Base-by-base conservation (phyloP, 2,797 vertebrate species). In the Pachyuromys duprasi region DNA sequence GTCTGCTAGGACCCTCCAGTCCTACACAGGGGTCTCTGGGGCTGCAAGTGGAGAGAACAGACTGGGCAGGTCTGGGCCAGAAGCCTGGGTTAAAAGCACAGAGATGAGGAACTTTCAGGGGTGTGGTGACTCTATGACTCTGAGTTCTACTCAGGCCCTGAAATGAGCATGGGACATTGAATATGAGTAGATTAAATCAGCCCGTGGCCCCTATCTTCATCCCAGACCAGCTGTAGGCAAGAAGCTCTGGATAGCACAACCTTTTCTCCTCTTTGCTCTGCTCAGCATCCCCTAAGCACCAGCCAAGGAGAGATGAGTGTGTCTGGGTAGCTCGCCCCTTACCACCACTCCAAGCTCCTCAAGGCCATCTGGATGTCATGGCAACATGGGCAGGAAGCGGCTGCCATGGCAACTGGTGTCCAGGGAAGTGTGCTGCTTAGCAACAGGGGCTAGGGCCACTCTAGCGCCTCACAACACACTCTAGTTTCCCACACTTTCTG, bases 341-440 rank as follows among this genome's bases (percentile, higher is more conserved):
- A n/a, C 36, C 90, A n/a, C 28, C 49, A 78, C 31, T 63, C 55
- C 78, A 55, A 72, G 15, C 60, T 96, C 76, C 87, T 62, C 13
- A 84, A 96, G 94, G 94, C 84, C 91, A 84, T 36, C 62, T 69
- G 53, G 84, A 91, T 8, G 42, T 95, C 92, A 67, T 94, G 89
- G 96, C 91, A 97, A 96, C 95, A 76, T 20, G 33, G 83, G 83
- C 94, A 97, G 83, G 88, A 96, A 96, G 93, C 49, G 0, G 94
- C 75, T 96, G 65, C 95, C 93, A 96, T 96, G 84, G 93, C 84
- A 96, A 97, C 97, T 39, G 36, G 90, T 8, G 0, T 92, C 91
- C 95, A 93, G 90, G 92, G 95, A 95, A 76, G 82, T 55, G 31
- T 13, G 39, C 89, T 96, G 90, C 91, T 89, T 93, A 88, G 94